These are phyloP conservation scores for Formica exsecta DNA, from an alignment of 1,140 invertebrate genomes.

Conservation along the genomic window DNA sequence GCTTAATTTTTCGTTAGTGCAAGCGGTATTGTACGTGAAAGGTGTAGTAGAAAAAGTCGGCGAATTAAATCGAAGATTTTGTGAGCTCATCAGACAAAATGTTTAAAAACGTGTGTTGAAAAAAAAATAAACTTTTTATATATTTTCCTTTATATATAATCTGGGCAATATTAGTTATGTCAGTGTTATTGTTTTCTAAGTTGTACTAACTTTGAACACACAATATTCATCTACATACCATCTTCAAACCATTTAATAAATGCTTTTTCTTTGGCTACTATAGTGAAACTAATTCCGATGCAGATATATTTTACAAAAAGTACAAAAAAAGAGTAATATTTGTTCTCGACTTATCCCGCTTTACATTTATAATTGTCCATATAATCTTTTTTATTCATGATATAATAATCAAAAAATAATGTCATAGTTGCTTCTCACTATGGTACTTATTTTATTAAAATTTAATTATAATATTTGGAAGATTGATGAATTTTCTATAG, in stretches of 20 bases:
- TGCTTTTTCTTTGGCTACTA: neutral
- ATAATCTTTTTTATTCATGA: neutral
- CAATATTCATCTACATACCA: neutral
- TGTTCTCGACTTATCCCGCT: neutral
- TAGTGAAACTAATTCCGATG: neutral
- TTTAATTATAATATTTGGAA: neutral
- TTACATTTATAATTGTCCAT: neutral
- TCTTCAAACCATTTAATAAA: neutral
- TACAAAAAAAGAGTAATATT: neutral
- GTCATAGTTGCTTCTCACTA: neutral
- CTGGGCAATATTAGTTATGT: neutral
- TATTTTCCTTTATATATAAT: conserved; percentile 11
- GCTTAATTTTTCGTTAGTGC: neutral
- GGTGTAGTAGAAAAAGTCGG: conserved; percentile 3
- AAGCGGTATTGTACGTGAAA: neutral
- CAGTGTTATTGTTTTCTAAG: conserved; percentile 24
- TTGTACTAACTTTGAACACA: neutral
- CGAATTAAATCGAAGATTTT: neutral
- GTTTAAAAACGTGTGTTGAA: conserved; percentile 9
- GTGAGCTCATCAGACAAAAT: neutral
- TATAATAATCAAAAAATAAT: neutral
- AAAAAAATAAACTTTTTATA: neutral
- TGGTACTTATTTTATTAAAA: neutral
- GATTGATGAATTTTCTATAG: neutral
- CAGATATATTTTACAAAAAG: neutral